These are phyloP conservation scores for Conistra vaccinii DNA, from an alignment of 2,888 invertebrate genomes.

Conservation along the genomic window DNA sequence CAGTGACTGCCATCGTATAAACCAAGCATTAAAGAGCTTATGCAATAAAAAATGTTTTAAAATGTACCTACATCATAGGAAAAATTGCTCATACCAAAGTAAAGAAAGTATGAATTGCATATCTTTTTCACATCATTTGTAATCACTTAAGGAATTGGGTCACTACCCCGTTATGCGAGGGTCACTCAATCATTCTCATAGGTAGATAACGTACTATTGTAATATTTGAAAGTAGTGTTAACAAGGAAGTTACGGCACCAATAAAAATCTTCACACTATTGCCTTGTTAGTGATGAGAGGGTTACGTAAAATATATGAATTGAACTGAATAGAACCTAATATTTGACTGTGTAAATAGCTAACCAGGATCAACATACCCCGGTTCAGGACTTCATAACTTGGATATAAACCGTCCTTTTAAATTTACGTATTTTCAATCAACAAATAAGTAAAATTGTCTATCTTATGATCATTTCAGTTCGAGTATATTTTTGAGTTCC, in stretches of 20 bases:
- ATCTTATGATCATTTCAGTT: neutral
- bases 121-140: conserved; percentile 45
- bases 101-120: conserved; percentile 39
- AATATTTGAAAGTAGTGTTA: conserved; percentile 28
- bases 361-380: neutral
- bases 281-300: neutral
- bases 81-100: neutral
- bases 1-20: too few relatives aligned
- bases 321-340: neutral
- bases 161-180: conserved; percentile 24
- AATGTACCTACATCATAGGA: too few relatives aligned
- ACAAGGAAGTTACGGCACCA: neutral
- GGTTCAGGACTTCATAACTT: neutral
- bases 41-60: too few relatives aligned
- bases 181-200: conserved; percentile 35
- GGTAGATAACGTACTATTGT: conserved; percentile 19
- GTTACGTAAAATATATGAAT: conserved; percentile 15
- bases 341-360: neutral
- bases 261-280: neutral
- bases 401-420: neutral
- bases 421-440: neutral
- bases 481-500: neutral
- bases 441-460: neutral
- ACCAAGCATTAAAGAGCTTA: neutral
- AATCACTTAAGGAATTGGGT: conserved; percentile 61